Percentiles rank a stretch among this genome's conserved stretches.
phyloP scores from a whole-genome alignment of 2,888 invertebrate genomes.

The Hesperia comma region DNA sequence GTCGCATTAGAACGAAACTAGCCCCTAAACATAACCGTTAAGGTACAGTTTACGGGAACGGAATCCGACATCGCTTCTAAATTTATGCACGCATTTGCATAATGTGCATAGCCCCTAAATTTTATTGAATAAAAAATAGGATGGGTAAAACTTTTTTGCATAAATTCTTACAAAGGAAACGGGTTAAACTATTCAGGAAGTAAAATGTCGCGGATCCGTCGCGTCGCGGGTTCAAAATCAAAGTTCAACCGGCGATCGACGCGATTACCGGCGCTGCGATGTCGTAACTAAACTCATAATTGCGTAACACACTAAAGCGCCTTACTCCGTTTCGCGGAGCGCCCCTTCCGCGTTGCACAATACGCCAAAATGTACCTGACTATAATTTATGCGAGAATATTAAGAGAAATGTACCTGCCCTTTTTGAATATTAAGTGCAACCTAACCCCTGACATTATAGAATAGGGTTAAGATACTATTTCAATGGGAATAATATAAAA shows the following conservation, averaged over 20 bases:
- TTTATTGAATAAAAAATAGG: slow-evolving; percentile 85
- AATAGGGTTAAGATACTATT: slow-evolving; percentile 83
- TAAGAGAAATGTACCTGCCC: slow-evolving; percentile 85
- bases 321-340: slow-evolving; percentile 56
- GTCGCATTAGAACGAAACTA: slow-evolving; percentile 50
- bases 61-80: slow-evolving; percentile 58
- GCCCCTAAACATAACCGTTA: slow-evolving; percentile 47
- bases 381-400: slow-evolving; percentile 85
- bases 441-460: slow-evolving; percentile 84
- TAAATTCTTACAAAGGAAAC: slow-evolving; percentile 84
- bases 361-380: slow-evolving; percentile 83
- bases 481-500: slow-evolving; percentile 78
- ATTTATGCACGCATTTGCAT: slow-evolving; percentile 85
- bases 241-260: slow-evolving; percentile 49
- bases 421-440: slow-evolving; percentile 85
- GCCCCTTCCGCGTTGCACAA: slow-evolving; percentile 70
- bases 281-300: slow-evolving; percentile 53
- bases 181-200: slow-evolving; percentile 83
- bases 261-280: slow-evolving; percentile 52
- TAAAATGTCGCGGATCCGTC: slow-evolving; percentile 76
- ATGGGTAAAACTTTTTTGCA: slow-evolving; percentile 85
- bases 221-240: slow-evolving; percentile 57
- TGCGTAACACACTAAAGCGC: slow-evolving; percentile 46
- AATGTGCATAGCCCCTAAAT: slow-evolving; percentile 84
- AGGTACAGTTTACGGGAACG: slow-evolving; percentile 49